Percentiles rank a stretch among this genome's conserved stretches.
Evolutionary conservation across 2,113 vertebrate genomes (phyloP).

Genomic region (Atherinomorus stipes): DNA sequence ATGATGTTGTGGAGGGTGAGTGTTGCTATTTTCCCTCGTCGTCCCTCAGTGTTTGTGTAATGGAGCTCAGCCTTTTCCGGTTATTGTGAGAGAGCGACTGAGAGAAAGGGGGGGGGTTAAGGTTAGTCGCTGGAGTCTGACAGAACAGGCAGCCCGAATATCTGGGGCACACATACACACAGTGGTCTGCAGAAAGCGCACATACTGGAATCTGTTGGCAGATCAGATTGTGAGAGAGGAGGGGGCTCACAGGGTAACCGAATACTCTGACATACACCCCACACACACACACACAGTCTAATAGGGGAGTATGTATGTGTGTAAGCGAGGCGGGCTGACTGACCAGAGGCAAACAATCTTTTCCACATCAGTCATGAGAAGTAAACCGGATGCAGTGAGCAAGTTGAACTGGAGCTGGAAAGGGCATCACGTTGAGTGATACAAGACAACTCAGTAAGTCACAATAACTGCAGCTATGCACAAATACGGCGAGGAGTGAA

Average conservation of each 20-base stretch:
- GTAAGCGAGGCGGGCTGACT: background rate
- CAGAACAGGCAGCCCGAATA: conserved; percentile 55
- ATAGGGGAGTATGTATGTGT: conserved; percentile 14
- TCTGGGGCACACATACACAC: conserved; percentile 58
- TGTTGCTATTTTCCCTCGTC: conserved; percentile 71
- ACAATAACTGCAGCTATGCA: background rate
- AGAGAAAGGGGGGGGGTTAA: background rate
- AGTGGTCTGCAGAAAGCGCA: conserved; percentile 18
- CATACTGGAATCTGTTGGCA: conserved; percentile 51
- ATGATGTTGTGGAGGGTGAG: conserved; percentile 66
- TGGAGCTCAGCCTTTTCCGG: conserved; percentile 81
- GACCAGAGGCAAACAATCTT: conserved; percentile 20
- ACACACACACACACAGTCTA: conserved; percentile 22
- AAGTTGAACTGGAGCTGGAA: conserved; percentile 22
- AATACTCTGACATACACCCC: conserved; percentile 27
- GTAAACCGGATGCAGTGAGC: conserved; percentile 29
- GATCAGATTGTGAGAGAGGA: conserved; percentile 39
- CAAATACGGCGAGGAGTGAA: background rate
- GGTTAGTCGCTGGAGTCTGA: conserved; percentile 49
- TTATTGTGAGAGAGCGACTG: conserved; percentile 73
- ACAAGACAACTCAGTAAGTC: conserved; percentile 21
- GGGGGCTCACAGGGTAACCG: conserved; percentile 6
- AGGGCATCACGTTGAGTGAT: conserved; percentile 18
- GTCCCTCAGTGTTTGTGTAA: conserved; percentile 72
- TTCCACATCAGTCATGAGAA: conserved; percentile 42